These are phyloP conservation scores for Darevskia mixta DNA, from an alignment of 2,797 vertebrate species.

Conservation along the genomic window DNA sequence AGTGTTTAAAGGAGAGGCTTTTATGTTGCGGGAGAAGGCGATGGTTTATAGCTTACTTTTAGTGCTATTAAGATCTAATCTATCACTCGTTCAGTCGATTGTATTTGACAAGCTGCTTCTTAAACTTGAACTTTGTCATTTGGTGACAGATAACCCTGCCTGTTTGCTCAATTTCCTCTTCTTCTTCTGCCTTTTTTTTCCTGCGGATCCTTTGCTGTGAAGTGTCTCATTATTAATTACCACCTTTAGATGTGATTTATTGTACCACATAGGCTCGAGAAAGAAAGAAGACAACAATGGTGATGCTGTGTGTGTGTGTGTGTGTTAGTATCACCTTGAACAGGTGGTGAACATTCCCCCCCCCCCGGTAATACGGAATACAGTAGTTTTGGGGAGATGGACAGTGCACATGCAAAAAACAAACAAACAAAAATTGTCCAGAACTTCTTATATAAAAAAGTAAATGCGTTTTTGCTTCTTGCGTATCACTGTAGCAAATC, in stretches of 20 bases:
- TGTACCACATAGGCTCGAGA: slow-evolving; percentile 37
- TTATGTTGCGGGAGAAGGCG: slow-evolving; percentile 78
- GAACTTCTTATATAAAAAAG: background rate
- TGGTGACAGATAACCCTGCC: slow-evolving; percentile 81
- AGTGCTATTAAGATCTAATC: slow-evolving; percentile 84
- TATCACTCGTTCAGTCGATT: slow-evolving; percentile 81
- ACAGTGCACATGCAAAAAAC: background rate
- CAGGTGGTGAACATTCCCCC: background rate
- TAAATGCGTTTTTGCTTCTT: background rate
- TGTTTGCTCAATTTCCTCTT: slow-evolving; percentile 82
- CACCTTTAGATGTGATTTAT: slow-evolving; percentile 79
- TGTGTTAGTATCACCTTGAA: slow-evolving; percentile 37
- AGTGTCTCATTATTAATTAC: slow-evolving; percentile 83
- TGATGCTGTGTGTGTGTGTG: background rate
- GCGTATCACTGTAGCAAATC: background rate
- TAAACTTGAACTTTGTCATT: slow-evolving; percentile 84
- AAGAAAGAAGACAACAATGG: slow-evolving; percentile 27
- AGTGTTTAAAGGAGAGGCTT: slow-evolving; percentile 73
- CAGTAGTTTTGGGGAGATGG: background rate
- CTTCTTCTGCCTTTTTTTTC: background rate
- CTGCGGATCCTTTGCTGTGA: slow-evolving; percentile 72
- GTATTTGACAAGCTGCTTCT: slow-evolving; percentile 83
- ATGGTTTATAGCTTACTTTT: slow-evolving; percentile 80
- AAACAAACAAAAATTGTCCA: background rate
- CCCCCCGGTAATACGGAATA: background rate